Percentiles rank a stretch among this genome's conserved stretches.
Conservation (phyloP, 1,140 invertebrate species). For the Nasonia giraulti region DNA sequence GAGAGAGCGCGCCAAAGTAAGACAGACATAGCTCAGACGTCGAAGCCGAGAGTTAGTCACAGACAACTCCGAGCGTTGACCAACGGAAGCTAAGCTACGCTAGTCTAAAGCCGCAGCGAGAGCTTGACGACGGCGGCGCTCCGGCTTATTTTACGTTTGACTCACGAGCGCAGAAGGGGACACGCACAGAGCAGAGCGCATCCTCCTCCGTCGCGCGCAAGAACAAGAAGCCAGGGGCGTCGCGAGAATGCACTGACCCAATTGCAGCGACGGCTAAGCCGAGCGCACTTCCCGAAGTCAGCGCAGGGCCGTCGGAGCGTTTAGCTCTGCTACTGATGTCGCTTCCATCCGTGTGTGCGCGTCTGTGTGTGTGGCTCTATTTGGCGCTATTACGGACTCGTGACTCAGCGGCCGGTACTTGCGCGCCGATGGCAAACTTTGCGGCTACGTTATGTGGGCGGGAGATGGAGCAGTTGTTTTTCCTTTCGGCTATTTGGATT, state of each 20-base stretch:
- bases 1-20: neutral
- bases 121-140: slow-evolving; percentile 1
- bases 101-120: neutral
- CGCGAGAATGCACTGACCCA: slow-evolving; percentile 19
- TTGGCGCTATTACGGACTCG: slow-evolving; percentile 21
- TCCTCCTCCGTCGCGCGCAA: neutral
- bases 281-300: neutral
- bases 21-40: neutral
- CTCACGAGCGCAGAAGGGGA: neutral
- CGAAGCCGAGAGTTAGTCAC: neutral
- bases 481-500: no score
- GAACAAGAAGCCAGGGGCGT: neutral
- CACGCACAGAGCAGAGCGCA: neutral
- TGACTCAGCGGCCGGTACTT: slow-evolving; percentile 5
- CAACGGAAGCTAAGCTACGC: neutral
- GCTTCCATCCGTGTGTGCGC: neutral
- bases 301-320: neutral
- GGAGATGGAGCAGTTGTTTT: neutral
- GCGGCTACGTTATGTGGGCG: neutral
- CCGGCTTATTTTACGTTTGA: neutral
- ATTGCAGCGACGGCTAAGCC: neutral
- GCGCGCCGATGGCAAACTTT: no score
- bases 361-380: neutral
- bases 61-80: neutral
- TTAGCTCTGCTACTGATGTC: neutral